Evolutionary conservation across 1,140 invertebrate species (phyloP).

Genomic region (Bombyx mori): ASM3026992v2 NC_085121.1:7795501-7796000

Average conservation of each 20-base stretch:
- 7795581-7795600: constrained; percentile 51
- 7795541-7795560: constrained; percentile 56
- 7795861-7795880: too few relatives aligned
- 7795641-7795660: too few relatives aligned
- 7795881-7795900: too few relatives aligned
- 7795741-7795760: constrained; percentile 84
- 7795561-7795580: constrained; percentile 58
- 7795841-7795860: too few relatives aligned
- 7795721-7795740: constrained; percentile 74
- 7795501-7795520: constrained; percentile 39
- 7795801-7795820: too few relatives aligned
- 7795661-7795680: constrained; percentile 31
- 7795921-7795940: too few relatives aligned
- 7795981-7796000: too few relatives aligned
- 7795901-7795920: too few relatives aligned
- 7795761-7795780: constrained; percentile 62
- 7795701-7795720: constrained; percentile 41
- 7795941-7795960: too few relatives aligned
- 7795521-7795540: constrained; percentile 43
- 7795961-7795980: too few relatives aligned
- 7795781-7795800: not conserved
- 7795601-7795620: constrained; percentile 19
- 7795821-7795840: too few relatives aligned
- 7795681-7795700: constrained; percentile 55
- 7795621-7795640: not conserved